Evolutionary conservation across 2,797 vertebrate genomes (phyloP), one percentile per base, ranked within the genome.

Genomic region (Naso thynnoides): DNA sequence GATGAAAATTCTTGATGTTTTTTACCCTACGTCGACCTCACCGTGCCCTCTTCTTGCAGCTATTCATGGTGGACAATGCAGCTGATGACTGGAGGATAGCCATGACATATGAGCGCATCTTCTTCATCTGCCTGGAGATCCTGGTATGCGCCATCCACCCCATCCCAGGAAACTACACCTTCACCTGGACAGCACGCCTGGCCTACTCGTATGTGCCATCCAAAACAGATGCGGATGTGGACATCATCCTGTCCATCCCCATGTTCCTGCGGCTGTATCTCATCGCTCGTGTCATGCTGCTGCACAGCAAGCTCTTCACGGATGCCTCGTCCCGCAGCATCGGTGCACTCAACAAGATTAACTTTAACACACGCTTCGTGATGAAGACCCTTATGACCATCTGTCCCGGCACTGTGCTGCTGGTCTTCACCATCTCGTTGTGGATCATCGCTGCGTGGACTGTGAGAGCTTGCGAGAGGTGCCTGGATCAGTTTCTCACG

Each of bases 331-430:
- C 98, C 53, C 96, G 98, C 93, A 99, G 98, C 94, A 99, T 99
- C 89, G 98, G 98, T 78, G 98, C 98, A 24, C 96, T 99, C 93
- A 99, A 99, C 95, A 99, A 99, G 94, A 99, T 99, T 94, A 99
- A 99, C 95, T 99, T 99, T 91, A 99, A 99, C 95, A 99, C 98
- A 0, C 97, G 97, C 92, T 99, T 99, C 90, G 98, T 99, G 93
- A 99, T 99, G 98, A 99, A 99, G 96, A 99, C 98, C 83, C 93
- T 99, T 93, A 99, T 99, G 98, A 99, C 98, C 93, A 99, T 99
- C 94, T 99, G 98, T 90, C 98, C 98, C 8, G 98, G 98, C 94
- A 99, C 98, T 79, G 98, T 99, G 88, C 95, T 99, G 88, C 95
- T 99, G 94, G 98, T 99, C 93, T 99, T 99, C 96, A 99, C 98